Conservation (phyloP, 2,113 vertebrate species). For the Nannobrachium achirus region DNA sequence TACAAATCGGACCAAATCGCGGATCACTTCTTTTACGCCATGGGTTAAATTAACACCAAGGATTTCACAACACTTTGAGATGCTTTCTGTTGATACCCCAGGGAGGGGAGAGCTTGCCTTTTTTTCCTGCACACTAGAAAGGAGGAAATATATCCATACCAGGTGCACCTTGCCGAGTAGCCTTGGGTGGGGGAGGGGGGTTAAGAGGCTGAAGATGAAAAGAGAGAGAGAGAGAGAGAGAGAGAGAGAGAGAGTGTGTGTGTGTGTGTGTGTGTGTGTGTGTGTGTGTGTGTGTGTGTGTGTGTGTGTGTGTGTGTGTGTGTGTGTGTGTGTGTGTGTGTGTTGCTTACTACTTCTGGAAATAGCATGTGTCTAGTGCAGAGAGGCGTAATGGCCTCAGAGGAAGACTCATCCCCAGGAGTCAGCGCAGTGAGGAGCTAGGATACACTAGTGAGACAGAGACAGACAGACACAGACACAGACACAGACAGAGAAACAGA, state of each 20-base stretch:
- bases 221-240: conserved; percentile 5
- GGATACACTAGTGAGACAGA: too few species aligned
- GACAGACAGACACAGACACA: too few species aligned
- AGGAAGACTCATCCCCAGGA: too few species aligned
- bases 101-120: conserved; percentile 49
- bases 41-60: background rate
- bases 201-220: conserved; percentile 61
- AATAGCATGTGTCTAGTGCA: too few species aligned
- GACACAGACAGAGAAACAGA: too few species aligned
- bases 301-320: background rate
- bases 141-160: conserved; percentile 57
- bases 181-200: conserved; percentile 34
- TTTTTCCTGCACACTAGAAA: conserved; percentile 59
- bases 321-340: background rate
- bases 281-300: background rate
- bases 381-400: too few species aligned
- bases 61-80: conserved; percentile 38
- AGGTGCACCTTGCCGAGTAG: conserved; percentile 50
- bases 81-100: conserved; percentile 53
- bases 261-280: background rate
- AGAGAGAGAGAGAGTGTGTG: conserved; percentile 9
- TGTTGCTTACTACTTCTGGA: background rate
- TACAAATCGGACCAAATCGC: conserved; percentile 17
- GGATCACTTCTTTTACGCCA: too few species aligned
- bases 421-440: too few species aligned